Conservation (phyloP, 2,797 vertebrate genomes). For the Sternotherus odoratus region DNA sequence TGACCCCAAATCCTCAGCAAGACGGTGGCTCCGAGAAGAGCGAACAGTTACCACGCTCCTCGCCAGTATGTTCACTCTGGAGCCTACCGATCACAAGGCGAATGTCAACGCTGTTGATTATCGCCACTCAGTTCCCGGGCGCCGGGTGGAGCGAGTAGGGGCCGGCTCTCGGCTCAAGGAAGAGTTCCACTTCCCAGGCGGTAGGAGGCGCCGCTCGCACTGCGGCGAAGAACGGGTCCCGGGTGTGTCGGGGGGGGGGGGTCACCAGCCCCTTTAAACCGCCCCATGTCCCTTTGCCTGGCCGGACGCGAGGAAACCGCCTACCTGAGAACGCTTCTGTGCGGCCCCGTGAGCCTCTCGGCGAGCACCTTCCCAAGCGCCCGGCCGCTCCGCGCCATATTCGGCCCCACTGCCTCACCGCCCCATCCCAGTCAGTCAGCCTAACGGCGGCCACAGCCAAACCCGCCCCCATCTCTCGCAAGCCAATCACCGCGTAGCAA, state of each 20-base stretch:
- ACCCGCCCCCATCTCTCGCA: not conserved
- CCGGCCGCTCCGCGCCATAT: constrained; percentile 14
- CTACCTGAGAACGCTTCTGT: constrained; percentile 54
- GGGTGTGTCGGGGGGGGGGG: too few species aligned
- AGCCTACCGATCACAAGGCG: not conserved
- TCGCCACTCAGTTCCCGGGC: not conserved
- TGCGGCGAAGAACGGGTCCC: not conserved
- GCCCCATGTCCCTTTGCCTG: not conserved
- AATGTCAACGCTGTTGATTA: not conserved
- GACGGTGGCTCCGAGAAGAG: not conserved
- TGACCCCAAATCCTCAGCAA: not conserved
- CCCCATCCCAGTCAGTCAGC: not conserved
- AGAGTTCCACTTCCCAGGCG: not conserved
- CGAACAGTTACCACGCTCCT: not conserved
- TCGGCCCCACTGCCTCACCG: not conserved
- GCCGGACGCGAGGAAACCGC: not conserved
- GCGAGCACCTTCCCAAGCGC: constrained; percentile 25
- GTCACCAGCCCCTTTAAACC: not conserved
- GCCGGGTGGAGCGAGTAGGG: not conserved
- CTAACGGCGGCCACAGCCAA: not conserved
- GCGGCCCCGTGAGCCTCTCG: not conserved
- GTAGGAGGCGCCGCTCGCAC: not conserved
- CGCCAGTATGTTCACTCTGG: not conserved
- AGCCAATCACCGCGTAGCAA: not conserved
- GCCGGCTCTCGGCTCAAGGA: not conserved